Conservation (phyloP, 2,888 invertebrate species). For the Lithophane semibrunnea region DNA sequence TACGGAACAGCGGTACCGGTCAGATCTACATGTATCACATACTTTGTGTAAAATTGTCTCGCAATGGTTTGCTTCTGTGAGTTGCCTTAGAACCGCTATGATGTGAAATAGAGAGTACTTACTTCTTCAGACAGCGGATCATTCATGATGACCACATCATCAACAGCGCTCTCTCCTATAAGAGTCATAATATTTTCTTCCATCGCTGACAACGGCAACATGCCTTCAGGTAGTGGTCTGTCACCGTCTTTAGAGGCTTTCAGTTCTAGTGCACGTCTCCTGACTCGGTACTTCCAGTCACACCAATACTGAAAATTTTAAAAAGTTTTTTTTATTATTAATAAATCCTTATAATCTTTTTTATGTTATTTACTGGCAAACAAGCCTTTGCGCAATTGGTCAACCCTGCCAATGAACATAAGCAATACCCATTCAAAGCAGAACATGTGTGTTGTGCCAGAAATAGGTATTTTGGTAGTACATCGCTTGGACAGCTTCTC, state of each 20-base stretch:
- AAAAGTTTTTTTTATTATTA: background rate
- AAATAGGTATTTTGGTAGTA: no score
- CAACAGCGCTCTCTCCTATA: conserved; percentile 76
- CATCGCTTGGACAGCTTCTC: no score
- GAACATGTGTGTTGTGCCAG: no score
- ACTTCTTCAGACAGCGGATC: conserved; percentile 77
- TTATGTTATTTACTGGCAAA: no score
- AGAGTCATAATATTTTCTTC: conserved; percentile 77
- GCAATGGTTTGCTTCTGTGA: background rate
- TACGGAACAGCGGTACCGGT: no score
- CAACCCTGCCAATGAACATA: no score
- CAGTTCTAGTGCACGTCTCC: conserved; percentile 77
- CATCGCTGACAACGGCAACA: conserved; percentile 72
- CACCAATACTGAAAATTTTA: conserved; percentile 79
- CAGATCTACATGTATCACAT: background rate
- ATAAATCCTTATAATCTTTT: no score
- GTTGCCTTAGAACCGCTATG: background rate
- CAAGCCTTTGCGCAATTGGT: no score
- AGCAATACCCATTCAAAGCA: no score
- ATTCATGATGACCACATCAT: conserved; percentile 75
- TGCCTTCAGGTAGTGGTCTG: conserved; percentile 71
- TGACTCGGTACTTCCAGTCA: conserved; percentile 83
- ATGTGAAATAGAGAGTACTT: conserved; percentile 14
- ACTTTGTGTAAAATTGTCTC: no score
- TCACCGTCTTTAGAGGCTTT: conserved; percentile 73